Conservation (phyloP, 2,888 invertebrate species). For the Nesidiocoris tenuis region DNA sequence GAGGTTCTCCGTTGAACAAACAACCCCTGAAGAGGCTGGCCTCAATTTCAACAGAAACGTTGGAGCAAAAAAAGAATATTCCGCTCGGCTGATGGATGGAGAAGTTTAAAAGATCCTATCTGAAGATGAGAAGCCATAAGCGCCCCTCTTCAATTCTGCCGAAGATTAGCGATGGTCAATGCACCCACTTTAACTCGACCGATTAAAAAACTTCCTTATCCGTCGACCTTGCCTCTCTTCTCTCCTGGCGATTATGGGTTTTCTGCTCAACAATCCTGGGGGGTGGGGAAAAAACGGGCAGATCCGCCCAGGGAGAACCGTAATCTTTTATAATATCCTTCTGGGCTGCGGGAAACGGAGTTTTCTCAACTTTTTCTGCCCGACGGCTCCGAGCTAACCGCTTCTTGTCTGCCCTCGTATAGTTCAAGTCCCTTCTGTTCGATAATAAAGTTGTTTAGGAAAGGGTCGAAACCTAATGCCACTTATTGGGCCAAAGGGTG, state of each 20-base stretch:
- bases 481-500: background rate
- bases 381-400: background rate
- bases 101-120: constrained; percentile 16
- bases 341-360: constrained; percentile 10
- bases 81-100: constrained; percentile 18
- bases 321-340: constrained; percentile 26
- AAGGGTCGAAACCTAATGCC: constrained; percentile 13
- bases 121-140: constrained; percentile 17
- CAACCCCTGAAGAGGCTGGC: constrained; percentile 5
- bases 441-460: constrained; percentile 13
- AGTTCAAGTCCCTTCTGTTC: background rate
- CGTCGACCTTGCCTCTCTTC: background rate
- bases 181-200: constrained; percentile 41
- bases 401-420: background rate
- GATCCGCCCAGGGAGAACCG: constrained; percentile 21
- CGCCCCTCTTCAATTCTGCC: constrained; percentile 23
- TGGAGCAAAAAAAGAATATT: constrained; percentile 8
- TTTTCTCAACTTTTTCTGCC: constrained; percentile 34
- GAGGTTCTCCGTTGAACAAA: constrained; percentile 19
- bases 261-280: constrained; percentile 3
- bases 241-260: constrained; percentile 24
- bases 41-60: constrained; percentile 6
- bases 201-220: constrained; percentile 42
- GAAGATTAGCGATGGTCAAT: constrained; percentile 45
- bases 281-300: background rate